Conservation (phyloP, 2,113 vertebrate genomes). For the Poeciliopsis retropinna region DNA sequence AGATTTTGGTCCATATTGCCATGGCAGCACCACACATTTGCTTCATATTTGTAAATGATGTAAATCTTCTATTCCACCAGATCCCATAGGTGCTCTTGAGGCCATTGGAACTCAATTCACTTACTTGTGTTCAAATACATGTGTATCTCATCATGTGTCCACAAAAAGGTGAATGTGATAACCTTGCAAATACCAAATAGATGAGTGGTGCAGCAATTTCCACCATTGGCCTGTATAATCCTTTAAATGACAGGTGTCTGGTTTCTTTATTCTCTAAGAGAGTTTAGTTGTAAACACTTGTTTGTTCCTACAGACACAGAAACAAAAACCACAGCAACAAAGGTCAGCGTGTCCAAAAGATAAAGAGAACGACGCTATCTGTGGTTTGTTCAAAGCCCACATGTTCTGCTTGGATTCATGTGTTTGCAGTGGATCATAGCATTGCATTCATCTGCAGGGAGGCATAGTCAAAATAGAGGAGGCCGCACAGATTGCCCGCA, state of each 20-base stretch:
- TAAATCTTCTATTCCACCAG: neutral
- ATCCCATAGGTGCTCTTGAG: neutral
- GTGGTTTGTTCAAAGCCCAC: conserved; percentile 67
- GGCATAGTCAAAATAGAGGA: conserved; percentile 77
- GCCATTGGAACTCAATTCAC: no score
- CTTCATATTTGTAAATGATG: neutral
- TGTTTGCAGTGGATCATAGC: conserved; percentile 52
- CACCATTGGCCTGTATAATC: neutral
- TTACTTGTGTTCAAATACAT: neutral
- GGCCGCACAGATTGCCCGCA: conserved; percentile 74
- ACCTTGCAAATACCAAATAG: neutral
- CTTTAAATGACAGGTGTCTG: neutral
- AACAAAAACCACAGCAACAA: conserved; percentile 63
- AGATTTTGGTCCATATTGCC: neutral
- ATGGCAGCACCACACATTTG: neutral
- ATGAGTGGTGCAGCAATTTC: neutral
- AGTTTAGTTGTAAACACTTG: conserved; percentile 65
- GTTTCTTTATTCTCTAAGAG: conserved; percentile 10
- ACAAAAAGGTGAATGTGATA: neutral
- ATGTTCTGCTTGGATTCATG: conserved; percentile 53
- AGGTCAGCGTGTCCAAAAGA: conserved; percentile 52
- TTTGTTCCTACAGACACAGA: conserved; percentile 55
- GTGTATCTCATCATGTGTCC: neutral
- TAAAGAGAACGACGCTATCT: conserved; percentile 58
- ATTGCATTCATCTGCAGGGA: conserved; percentile 69